A percentile compares a stretch with the other conserved stretches of the same genome.
Evolutionary conservation across 2,113 vertebrate species (phyloP).

Genomic region (Colossoma macropomum): DNA sequence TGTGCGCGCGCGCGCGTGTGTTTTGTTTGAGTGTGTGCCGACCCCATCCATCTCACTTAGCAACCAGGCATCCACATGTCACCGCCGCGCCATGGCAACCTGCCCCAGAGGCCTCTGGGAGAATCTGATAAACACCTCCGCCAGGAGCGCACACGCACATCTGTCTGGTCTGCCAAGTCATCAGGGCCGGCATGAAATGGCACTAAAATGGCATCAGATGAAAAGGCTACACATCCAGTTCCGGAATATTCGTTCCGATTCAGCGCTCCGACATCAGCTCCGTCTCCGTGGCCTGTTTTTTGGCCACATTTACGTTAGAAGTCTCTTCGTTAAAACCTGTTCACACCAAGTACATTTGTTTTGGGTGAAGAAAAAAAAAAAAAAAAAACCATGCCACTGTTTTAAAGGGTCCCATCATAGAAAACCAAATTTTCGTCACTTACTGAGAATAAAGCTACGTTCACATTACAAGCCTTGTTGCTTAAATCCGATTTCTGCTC

Average conservation of each 20-base stretch:
- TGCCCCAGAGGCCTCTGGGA: slow-evolving; percentile 55
- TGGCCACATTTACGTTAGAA: too few species aligned
- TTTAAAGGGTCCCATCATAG: too few species aligned
- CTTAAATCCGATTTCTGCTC: too few species aligned
- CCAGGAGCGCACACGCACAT: slow-evolving; percentile 25
- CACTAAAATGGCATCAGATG: slow-evolving; percentile 52
- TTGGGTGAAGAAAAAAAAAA: too few species aligned
- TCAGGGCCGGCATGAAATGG: slow-evolving; percentile 52
- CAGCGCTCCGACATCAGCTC: too few species aligned
- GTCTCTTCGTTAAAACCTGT: too few species aligned
- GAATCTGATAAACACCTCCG: slow-evolving; percentile 46
- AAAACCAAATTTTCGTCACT: too few species aligned
- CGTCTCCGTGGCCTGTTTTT: too few species aligned
- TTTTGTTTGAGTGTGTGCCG: slow-evolving; percentile 57
- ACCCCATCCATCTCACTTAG: slow-evolving; percentile 60
- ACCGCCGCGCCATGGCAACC: slow-evolving; percentile 49
- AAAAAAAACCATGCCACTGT: too few species aligned
- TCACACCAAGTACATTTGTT: too few species aligned
- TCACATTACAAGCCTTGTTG: too few species aligned
- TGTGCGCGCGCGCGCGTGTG: slow-evolving; percentile 23
- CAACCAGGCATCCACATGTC: slow-evolving; percentile 48
- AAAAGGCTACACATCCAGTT: slow-evolving; percentile 27
- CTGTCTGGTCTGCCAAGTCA: slow-evolving; percentile 53
- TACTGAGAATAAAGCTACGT: too few species aligned
- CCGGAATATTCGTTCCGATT: slow-evolving; percentile 30